These are phyloP conservation scores for Apogon hyalosoma DNA, from an alignment of 2,797 vertebrate species.

Conservation along the genomic window DNA sequence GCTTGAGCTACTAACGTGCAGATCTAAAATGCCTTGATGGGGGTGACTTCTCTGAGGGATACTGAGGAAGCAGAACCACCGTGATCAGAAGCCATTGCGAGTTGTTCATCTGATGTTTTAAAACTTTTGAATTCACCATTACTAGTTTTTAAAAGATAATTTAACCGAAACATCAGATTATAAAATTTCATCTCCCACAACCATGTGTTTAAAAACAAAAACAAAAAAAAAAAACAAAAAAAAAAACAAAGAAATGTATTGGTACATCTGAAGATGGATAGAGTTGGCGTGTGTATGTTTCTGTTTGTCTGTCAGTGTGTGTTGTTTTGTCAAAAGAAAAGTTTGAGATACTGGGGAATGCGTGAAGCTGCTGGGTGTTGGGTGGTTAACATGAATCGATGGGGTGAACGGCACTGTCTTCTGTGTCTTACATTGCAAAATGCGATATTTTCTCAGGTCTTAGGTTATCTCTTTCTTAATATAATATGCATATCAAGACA, in stretches of 20 bases:
- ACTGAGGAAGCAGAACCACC: conserved; percentile 58
- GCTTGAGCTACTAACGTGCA: conserved; percentile 80
- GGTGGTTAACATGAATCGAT: conserved; percentile 45
- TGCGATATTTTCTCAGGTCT: conserved; percentile 83
- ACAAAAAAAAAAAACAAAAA: neutral
- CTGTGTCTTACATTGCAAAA: conserved; percentile 76
- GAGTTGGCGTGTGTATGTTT: conserved; percentile 55
- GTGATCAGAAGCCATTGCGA: conserved; percentile 68
- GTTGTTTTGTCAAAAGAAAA: conserved; percentile 47
- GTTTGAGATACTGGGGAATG: conserved; percentile 51
- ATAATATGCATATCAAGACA: conserved; percentile 78
- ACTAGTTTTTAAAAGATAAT: conserved; percentile 49
- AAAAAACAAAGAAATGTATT: conserved; percentile 40
- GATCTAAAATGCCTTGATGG: conserved; percentile 62
- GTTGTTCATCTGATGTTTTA: conserved; percentile 66
- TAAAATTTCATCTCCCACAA: conserved; percentile 51
- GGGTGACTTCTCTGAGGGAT: conserved; percentile 53
- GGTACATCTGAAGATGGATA: conserved; percentile 64
- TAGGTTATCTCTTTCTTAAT: conserved; percentile 69
- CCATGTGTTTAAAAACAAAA: conserved; percentile 54
- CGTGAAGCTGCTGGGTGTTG: conserved; percentile 46
- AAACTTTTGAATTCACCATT: conserved; percentile 67
- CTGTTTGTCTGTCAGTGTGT: conserved; percentile 61
- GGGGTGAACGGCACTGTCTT: conserved; percentile 67
- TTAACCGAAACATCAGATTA: conserved; percentile 42